phyloP scores from a whole-genome alignment of 2,113 vertebrate genomes.

The Diglossa brunneiventris region DNA sequence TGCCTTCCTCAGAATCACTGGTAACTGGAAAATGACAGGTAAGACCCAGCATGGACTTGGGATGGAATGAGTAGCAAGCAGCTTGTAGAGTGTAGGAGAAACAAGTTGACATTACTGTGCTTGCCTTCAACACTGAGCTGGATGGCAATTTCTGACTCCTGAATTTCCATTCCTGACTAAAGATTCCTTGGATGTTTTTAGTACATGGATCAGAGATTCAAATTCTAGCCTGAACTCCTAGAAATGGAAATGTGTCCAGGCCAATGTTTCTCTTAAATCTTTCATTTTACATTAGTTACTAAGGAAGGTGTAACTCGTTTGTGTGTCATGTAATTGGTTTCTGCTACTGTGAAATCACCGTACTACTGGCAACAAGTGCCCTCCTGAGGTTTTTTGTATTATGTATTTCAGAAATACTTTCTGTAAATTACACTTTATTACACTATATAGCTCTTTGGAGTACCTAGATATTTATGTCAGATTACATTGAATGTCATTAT shows the following conservation, averaged over 20 bases:
- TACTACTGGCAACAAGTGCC: not conserved
- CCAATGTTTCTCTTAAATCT: not conserved
- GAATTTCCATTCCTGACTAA: not conserved
- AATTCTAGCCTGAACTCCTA: not conserved
- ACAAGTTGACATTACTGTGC: not conserved
- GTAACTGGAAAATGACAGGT: not conserved
- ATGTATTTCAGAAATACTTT: constrained; percentile 1
- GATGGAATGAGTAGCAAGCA: not conserved
- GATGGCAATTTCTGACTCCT: not conserved
- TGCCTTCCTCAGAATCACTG: not conserved
- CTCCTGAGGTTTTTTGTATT: not conserved
- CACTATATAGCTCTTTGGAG: not conserved
- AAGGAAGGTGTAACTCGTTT: not conserved
- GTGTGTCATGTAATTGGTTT: not conserved
- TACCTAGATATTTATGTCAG: not conserved
- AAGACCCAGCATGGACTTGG: not conserved
- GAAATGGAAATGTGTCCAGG: not conserved
- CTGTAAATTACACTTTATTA: not conserved
- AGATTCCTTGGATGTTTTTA: not conserved
- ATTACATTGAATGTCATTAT: not conserved
- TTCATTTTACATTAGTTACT: constrained; percentile 28
- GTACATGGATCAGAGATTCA: not conserved
- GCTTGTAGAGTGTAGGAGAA: not conserved
- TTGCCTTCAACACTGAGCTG: not conserved
- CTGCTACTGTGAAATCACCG: constrained; percentile 25